Evolutionary conservation across 2,888 invertebrate species (phyloP).

Genomic region (Mimachlamys varia): DNA sequence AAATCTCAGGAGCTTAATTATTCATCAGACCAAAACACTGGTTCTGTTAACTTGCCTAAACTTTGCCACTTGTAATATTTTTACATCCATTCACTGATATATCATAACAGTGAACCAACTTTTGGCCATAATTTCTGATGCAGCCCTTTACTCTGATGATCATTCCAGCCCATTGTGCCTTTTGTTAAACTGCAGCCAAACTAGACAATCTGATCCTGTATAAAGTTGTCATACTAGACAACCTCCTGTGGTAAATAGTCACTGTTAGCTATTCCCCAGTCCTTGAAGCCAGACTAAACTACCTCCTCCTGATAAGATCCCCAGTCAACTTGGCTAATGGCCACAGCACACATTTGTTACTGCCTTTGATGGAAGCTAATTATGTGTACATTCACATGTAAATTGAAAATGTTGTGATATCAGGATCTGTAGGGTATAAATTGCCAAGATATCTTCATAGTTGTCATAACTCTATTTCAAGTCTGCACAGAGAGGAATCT

Average conservation of each 20-base stretch:
- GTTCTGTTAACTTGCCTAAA: no score
- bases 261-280: background rate
- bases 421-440: background rate
- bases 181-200: background rate
- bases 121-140: no score
- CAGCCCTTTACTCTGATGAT: no score
- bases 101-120: no score
- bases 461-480: conserved; percentile 31
- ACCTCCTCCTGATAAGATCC: background rate
- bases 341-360: conserved; percentile 14
- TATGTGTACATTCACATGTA: conserved; percentile 33
- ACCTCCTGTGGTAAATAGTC: background rate
- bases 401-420: conserved; percentile 31
- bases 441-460: conserved; percentile 28
- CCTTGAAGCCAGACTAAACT: background rate
- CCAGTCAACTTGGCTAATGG: conserved; percentile 12
- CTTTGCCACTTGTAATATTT: no score
- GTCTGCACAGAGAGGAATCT: background rate
- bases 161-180: no score
- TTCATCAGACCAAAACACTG: no score
- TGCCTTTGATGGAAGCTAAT: conserved; percentile 24
- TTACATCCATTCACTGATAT: no score
- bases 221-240: background rate
- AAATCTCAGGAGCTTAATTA: no score
- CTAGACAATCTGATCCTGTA: background rate